Base-by-base conservation (phyloP, 2,888 invertebrate genomes). In the Cryptosula pallasiana region DNA sequence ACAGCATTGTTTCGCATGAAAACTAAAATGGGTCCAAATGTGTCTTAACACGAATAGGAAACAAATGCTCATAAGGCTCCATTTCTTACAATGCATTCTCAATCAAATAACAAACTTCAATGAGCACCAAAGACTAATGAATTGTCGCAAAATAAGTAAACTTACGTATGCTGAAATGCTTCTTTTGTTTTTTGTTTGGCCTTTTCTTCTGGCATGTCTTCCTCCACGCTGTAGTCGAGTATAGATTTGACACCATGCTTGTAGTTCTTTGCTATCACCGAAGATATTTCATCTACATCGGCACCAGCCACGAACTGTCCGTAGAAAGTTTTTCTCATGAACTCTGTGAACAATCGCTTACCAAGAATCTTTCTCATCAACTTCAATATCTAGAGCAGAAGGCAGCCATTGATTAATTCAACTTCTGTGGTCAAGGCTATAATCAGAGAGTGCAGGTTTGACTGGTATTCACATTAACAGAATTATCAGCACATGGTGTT, bases 211-310 rank as follows among this genome's bases (percentile, higher is more conserved):
- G 80, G 77, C 13, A 87, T 76, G 84, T 99, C 99, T 83, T 97
- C 95, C 86, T 99, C 99, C 0, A 96, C 99, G 74, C 96, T 97
- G 87, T 98, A 98, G 86, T 98, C 96, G 76, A 99, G 90, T 83
- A 99, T 99, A 69, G 98, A 94, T 85, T 99, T 99, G 23, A 99
- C 99, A 69, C 99, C 99, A 85, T 95, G 99, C 73, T 92, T 91
- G 73, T 93, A 89, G 82, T 98, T 82, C 29, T 78, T 76, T 45
- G 75, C 76, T 55, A 84, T 78, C 25, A 81, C 58, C 23, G 83
- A 82, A 71, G 78, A 94, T 83, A 91, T 91, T 79, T 90, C 88
- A 85, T 92, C 91, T 85, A 95, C 93, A 84, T 95, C 94, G 73
- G 86, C 86, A 27, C 99, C 99, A 71, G 97, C 99, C 71, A 99